A percentile compares a stretch with the other conserved stretches of the same genome.
phyloP scores from a whole-genome alignment of 2,888 invertebrate species.

The Drosophila yooni region DNA sequence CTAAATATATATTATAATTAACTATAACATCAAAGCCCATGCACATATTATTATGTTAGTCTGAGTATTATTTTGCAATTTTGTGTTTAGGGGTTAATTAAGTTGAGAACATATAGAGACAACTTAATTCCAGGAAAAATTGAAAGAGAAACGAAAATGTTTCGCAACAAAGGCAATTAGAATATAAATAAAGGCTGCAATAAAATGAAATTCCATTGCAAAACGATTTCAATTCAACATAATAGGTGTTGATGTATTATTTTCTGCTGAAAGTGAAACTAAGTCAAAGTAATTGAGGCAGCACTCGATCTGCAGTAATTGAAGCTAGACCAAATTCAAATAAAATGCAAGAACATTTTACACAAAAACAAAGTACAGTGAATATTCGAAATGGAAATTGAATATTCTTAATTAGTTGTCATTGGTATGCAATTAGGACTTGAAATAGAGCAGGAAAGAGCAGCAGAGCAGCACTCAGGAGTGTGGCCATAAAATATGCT shows the following conservation, averaged over 20 bases:
- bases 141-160: neutral
- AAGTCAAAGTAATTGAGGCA: constrained; percentile 14
- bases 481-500: constrained; percentile 40
- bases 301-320: constrained; percentile 19
- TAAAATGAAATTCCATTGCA: neutral
- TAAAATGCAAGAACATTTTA: constrained; percentile 22
- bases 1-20: too few relatives aligned
- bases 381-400: constrained; percentile 30
- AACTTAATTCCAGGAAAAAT: neutral
- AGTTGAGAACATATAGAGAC: neutral
- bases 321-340: constrained; percentile 27
- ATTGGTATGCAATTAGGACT: constrained; percentile 21
- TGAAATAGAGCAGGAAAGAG: neutral
- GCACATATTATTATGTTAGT: too few relatives aligned
- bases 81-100: neutral
- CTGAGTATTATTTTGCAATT: neutral
- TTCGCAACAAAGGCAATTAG: neutral
- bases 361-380: constrained; percentile 7
- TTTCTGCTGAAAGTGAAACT: constrained; percentile 6
- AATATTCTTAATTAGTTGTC: constrained; percentile 48
- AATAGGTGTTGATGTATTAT: constrained; percentile 7
- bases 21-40: too few relatives aligned
- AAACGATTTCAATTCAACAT: neutral
- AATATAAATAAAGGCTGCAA: constrained; percentile 1
- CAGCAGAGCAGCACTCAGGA: neutral